Conservation (phyloP, 1,140 invertebrate species). For the Dufourea novaeangliae region DNA sequence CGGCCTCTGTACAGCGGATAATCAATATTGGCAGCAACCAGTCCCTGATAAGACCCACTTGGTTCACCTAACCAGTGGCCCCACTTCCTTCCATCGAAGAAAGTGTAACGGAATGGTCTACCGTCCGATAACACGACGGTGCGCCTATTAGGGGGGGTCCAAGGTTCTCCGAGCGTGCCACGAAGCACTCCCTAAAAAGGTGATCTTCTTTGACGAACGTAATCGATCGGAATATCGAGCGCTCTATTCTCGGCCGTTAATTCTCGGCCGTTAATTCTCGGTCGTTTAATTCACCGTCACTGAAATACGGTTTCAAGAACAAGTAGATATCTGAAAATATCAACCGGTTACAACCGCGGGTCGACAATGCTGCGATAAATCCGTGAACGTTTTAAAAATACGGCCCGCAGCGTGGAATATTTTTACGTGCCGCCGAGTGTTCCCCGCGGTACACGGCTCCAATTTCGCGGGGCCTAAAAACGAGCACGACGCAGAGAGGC, state of each 20-base stretch:
- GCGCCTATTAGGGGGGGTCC: slow-evolving; percentile 4
- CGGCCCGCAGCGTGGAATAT: slow-evolving; percentile 16
- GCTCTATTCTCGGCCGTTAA: neutral
- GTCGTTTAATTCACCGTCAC: too few species aligned
- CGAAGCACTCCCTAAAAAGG: slow-evolving; percentile 22
- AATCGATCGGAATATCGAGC: slow-evolving; percentile 8
- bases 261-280: neutral
- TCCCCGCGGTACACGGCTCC: slow-evolving; percentile 12
- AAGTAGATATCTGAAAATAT: slow-evolving; percentile 30
- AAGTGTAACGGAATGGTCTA: slow-evolving; percentile 27
- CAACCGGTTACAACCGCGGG: neutral
- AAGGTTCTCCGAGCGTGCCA: slow-evolving; percentile 5
- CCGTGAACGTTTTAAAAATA: slow-evolving; percentile 46
- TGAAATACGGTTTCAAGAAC: neutral
- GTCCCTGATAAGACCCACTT: slow-evolving; percentile 42
- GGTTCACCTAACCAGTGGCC: slow-evolving; percentile 25
- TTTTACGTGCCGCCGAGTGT: slow-evolving; percentile 16
- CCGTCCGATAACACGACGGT: slow-evolving; percentile 19
- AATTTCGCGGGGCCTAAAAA: slow-evolving; percentile 37
- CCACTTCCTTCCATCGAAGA: slow-evolving; percentile 11
- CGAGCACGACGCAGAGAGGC: neutral
- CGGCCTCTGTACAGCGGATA: slow-evolving; percentile 32
- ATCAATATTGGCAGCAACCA: slow-evolving; percentile 61
- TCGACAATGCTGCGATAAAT: slow-evolving; percentile 43
- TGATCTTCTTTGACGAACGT: slow-evolving; percentile 13